Percentiles rank a stretch among this genome's conserved stretches.
Evolutionary conservation across 2,113 vertebrate species (phyloP).

Genomic region (Indri indri): DNA sequence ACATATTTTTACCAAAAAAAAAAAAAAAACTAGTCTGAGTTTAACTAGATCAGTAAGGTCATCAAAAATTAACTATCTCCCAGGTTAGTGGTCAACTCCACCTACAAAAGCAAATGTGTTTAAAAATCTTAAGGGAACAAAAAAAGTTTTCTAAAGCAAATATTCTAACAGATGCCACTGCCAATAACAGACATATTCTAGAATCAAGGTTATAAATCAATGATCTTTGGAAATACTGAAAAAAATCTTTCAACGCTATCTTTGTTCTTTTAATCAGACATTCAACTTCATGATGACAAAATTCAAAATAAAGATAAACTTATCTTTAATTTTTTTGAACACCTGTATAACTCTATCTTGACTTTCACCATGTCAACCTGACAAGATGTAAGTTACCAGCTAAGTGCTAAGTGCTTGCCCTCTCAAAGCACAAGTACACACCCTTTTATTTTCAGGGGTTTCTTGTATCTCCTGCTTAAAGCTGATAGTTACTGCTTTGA

Average conservation of each 20-base stretch:
- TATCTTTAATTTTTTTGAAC: neutral
- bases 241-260: too few species aligned
- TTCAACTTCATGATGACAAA: neutral
- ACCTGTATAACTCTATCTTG: neutral
- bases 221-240: neutral
- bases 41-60: neutral
- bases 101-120: neutral
- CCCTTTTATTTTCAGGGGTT: neutral
- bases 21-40: neutral
- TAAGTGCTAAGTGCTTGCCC: neutral
- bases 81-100: neutral
- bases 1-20: neutral
- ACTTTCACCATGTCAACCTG: neutral
- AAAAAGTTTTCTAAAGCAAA: neutral
- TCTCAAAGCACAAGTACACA: too few species aligned
- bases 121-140: neutral
- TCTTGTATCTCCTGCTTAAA: neutral
- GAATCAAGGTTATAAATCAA: neutral
- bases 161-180: neutral
- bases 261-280: neutral
- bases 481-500: neutral
- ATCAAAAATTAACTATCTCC: neutral
- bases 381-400: neutral
- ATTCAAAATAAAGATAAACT: neutral
- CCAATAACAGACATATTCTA: neutral